A percentile compares a stretch with the other conserved stretches of the same genome.
Evolutionary conservation across 2,888 invertebrate genomes (phyloP).

Genomic region (Hypolimnas misippus): DNA sequence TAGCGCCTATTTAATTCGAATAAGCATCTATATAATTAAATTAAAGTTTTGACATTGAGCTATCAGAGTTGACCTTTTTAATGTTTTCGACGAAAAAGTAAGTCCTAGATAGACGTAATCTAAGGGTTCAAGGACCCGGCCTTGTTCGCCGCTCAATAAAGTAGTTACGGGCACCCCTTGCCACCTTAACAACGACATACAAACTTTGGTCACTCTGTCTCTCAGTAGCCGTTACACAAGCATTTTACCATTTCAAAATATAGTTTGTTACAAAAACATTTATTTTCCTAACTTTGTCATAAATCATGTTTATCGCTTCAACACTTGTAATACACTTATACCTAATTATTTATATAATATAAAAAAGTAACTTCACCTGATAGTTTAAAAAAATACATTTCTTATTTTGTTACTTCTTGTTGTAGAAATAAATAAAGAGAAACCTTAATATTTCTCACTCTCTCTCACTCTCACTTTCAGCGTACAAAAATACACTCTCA

Average conservation of each 20-base stretch:
- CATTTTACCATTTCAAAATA: constrained; percentile 3
- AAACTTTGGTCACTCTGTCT: constrained; percentile 36
- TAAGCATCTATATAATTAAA: neutral
- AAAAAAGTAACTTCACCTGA: too few species aligned
- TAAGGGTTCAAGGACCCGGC: constrained; percentile 92
- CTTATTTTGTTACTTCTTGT: too few species aligned
- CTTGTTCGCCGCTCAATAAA: constrained; percentile 93
- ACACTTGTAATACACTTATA: too few species aligned
- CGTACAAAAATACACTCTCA: too few species aligned
- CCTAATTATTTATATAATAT: too few species aligned
- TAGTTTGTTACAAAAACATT: neutral
- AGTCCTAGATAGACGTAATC: constrained; percentile 79
- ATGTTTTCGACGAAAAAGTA: constrained; percentile 49
- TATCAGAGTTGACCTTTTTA: constrained; percentile 53
- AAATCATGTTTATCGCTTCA: neutral
- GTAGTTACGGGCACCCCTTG: constrained; percentile 76
- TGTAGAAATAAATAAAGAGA: too few species aligned
- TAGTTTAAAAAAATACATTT: too few species aligned
- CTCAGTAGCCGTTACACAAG: neutral
- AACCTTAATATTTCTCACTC: too few species aligned
- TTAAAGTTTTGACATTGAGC: constrained; percentile 15
- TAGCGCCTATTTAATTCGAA: too few species aligned
- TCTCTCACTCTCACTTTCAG: too few species aligned
- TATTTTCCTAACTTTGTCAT: neutral
- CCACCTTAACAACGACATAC: constrained; percentile 39